Evolutionary conservation across 2,797 vertebrate genomes (phyloP).

Genomic region (Catostomus latipinnis): DNA sequence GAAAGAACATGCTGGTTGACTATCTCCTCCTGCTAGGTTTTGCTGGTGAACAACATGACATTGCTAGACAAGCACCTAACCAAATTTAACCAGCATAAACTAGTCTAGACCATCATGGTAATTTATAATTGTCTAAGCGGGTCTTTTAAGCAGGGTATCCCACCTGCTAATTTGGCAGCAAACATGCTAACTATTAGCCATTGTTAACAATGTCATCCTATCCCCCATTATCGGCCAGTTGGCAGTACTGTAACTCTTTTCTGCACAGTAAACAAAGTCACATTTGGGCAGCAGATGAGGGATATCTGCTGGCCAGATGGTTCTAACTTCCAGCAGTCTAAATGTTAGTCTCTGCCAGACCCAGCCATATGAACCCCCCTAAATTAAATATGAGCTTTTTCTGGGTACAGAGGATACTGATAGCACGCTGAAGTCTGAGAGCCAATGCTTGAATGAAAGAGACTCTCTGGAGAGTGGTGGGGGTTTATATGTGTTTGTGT

Average conservation of each 20-base stretch:
- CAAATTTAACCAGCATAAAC: no score
- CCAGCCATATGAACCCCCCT: conserved; percentile 48
- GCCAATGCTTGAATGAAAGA: conserved; percentile 10
- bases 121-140: no score
- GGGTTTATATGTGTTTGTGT: neutral
- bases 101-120: no score
- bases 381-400: conserved; percentile 54
- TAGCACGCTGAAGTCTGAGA: conserved; percentile 4
- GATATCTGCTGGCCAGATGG: conserved; percentile 54
- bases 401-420: conserved; percentile 22
- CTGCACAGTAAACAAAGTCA: conserved; percentile 54
- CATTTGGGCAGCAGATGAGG: conserved; percentile 49
- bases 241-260: conserved; percentile 22
- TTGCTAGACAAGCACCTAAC: no score
- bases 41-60: no score
- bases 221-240: conserved; percentile 29
- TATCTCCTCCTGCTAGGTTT: no score
- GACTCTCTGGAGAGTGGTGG: conserved; percentile 17
- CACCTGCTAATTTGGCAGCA: conserved; percentile 40
- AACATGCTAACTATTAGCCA: conserved; percentile 38
- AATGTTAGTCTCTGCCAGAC: conserved; percentile 40
- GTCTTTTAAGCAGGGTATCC: neutral
- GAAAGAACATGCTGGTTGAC: no score
- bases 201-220: conserved; percentile 42
- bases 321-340: conserved; percentile 46